These are phyloP conservation scores for Oryzias melastigma DNA, from an alignment of 2,113 vertebrate genomes.

Conservation along the genomic window DNA sequence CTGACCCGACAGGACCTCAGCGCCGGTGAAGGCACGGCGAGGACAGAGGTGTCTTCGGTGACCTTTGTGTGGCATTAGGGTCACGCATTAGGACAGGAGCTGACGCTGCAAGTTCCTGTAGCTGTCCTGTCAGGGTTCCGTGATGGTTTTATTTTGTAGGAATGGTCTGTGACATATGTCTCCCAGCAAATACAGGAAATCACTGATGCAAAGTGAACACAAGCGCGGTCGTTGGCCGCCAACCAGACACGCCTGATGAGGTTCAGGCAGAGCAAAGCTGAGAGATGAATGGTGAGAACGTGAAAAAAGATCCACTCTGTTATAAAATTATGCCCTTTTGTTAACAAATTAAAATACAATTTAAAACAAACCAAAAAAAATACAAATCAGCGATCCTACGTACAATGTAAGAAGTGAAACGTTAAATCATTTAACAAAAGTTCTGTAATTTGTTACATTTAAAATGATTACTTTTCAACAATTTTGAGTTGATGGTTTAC, in stretches of 20 bases:
- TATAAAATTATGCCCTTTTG: too few species aligned
- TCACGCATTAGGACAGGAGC: slow-evolving; percentile 55
- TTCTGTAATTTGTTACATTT: too few species aligned
- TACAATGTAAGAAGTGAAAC: too few species aligned
- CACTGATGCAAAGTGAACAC: not conserved
- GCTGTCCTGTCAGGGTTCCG: slow-evolving; percentile 17
- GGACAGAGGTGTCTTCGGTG: slow-evolving; percentile 22
- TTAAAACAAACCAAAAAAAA: too few species aligned
- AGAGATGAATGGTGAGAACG: too few species aligned
- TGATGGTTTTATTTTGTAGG: slow-evolving; percentile 13
- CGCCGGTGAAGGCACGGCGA: slow-evolving; percentile 27
- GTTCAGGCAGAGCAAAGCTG: too few species aligned
- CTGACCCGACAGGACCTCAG: slow-evolving; percentile 32
- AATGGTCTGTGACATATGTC: slow-evolving; percentile 17
- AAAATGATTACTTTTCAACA: too few species aligned
- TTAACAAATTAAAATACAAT: too few species aligned
- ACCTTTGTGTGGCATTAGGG: slow-evolving; percentile 43
- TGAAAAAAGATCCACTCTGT: too few species aligned
- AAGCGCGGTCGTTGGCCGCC: not conserved
- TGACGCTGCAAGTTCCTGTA: slow-evolving; percentile 58
- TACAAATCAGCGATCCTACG: too few species aligned
- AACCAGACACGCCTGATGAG: not conserved
- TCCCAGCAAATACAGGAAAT: not conserved
- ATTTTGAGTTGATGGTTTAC: too few species aligned
- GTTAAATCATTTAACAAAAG: too few species aligned